Conservation (phyloP, 2,797 vertebrate species). For the Erethizon dorsatum region DNA sequence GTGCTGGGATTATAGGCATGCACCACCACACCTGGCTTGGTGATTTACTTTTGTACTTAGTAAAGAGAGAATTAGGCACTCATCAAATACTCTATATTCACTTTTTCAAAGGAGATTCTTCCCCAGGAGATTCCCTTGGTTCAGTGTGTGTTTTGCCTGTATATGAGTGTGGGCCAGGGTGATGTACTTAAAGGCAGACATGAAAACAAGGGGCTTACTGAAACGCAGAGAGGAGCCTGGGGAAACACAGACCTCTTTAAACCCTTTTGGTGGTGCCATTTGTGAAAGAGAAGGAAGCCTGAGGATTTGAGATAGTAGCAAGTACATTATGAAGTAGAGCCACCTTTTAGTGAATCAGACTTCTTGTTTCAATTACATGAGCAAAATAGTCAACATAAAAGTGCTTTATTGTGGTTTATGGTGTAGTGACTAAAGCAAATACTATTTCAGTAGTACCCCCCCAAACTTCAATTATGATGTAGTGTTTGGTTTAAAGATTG, state of each 20-base stretch:
- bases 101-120: slow-evolving; percentile 8
- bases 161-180: not conserved
- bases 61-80: slow-evolving; percentile 20
- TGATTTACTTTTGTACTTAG: not conserved
- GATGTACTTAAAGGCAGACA: not conserved
- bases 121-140: not conserved
- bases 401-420: not conserved
- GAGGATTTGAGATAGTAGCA: slow-evolving; percentile 39
- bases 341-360: slow-evolving; percentile 41
- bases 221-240: not conserved
- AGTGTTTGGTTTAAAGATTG: not conserved
- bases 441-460: not conserved
- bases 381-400: not conserved
- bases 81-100: not conserved
- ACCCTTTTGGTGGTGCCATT: not conserved
- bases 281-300: slow-evolving; percentile 26
- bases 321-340: slow-evolving; percentile 32
- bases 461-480: not conserved
- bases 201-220: not conserved
- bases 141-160: not conserved
- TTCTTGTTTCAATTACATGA: not conserved
- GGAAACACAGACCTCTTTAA: not conserved
- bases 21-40: not conserved
- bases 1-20: not conserved
- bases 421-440: slow-evolving; percentile 16